Base-by-base conservation (phyloP, 2,888 invertebrate genomes). In the Eurytoma adleriae region DNA sequence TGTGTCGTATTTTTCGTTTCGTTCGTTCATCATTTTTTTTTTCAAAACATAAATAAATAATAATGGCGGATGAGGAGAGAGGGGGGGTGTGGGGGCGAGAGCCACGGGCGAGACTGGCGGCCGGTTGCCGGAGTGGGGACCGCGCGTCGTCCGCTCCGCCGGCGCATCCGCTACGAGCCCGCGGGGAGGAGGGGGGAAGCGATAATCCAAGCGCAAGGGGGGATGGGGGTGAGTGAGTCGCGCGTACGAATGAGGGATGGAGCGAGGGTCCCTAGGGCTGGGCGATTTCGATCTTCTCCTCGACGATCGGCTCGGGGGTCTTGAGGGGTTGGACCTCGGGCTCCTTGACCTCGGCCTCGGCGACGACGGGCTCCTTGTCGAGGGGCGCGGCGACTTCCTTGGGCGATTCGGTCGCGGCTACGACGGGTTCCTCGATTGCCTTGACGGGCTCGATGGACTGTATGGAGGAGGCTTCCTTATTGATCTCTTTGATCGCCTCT, bases 151-250 rank as follows among this genome's bases (percentile, higher is more conserved):
- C 64, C 82, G 88, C 57, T 71, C 83, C 69, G 83, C 10, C 2
- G n/a, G 61, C 48, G 24, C 57, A 2, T 85, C 87, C 87, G 87
- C 88, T 88, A 85, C 88, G 81, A 89, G 88, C 87, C 86, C 82
- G 82, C 84, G 82, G n/a, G 62, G n/a, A 16, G 27, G 27, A 2
- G 3, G 61, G 10, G 59, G 61, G 24, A n/a, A 27, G 61, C 27
- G 27, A 30, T 30, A 14, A 24, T 27, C 24, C 5, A 30, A 30
- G 13, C 30, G 16, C 30, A 57, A 7, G 30, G 30, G 16, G 27
- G 30, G 13, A 0, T 4, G 16, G 54, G 52, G 68, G 7, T n/a
- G 16, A 10, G 27, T 52, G 3, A 50, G 24, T 16, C 18, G 40
- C 12, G 64, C 27, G 40, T 64, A n/a, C 24, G 59, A 16, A 12